Conservation (phyloP, 2,888 invertebrate species). For the Troides aeacus region DNA sequence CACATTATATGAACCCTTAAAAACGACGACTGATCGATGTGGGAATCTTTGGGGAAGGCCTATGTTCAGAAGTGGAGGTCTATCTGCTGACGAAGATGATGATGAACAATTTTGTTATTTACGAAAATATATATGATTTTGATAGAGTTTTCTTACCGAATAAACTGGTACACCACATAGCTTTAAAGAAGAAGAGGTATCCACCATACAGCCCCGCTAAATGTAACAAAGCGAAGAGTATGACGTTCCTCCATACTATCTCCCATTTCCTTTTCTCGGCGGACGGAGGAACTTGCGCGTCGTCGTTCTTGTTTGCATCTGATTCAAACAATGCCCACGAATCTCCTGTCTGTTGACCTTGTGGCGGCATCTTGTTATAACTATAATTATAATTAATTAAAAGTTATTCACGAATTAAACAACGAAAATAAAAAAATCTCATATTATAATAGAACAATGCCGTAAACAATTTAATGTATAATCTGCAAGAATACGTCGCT, state of each 20-base stretch:
- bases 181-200: conserved; percentile 85
- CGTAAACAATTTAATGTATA: too few species aligned
- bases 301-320: conserved; percentile 52
- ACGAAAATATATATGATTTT: background rate
- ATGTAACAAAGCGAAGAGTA: conserved; percentile 86
- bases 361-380: conserved; percentile 62
- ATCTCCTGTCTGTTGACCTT: conserved; percentile 51
- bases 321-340: conserved; percentile 69
- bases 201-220: conserved; percentile 86
- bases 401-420: background rate
- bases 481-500: background rate
- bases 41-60: too few species aligned
- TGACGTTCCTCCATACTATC: conserved; percentile 91
- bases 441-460: background rate
- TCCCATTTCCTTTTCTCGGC: conserved; percentile 80
- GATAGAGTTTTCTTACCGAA: conserved; percentile 81
- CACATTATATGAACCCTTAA: too few species aligned
- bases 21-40: too few species aligned
- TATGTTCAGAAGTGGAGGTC: too few species aligned
- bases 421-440: background rate
- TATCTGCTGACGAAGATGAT: too few species aligned
- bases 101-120: too few species aligned
- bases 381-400: background rate
- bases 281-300: conserved; percentile 49
- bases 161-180: conserved; percentile 83